Base-by-base conservation (phyloP, 2,797 vertebrate species). In the Meda fulgida region DNA sequence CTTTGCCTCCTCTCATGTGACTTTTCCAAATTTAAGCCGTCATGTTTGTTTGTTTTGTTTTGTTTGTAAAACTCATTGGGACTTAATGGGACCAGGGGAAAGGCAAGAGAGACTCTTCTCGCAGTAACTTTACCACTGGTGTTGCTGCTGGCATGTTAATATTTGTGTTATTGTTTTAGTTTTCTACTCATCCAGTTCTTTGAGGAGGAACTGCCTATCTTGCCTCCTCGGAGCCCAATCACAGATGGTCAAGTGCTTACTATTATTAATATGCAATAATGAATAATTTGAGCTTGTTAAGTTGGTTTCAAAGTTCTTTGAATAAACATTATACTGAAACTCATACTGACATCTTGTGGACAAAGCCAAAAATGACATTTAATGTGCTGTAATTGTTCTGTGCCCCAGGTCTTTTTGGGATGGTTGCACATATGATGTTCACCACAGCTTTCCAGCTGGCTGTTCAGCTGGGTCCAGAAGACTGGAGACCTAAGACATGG, bases 401-500 rank as follows among this genome's bases (percentile, higher is more conserved):
- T 40, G 67, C 51, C 81, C 51, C 87, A 96, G 96, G 96, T 88
- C 94, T 96, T 86, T 93, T 97, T 87, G 95, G 96, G 81, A 96
- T 96, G 95, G 91, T 94, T 90, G 97, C 96, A 81, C 94, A 94
- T 73, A 95, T 96, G 95, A 96, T 95, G 96, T 96, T 97, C 82
- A 97, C 96, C 53, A 97, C 97, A 55, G 95, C 96, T 3, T 97
- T 97, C 92, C 97, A 97, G 91, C 94, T 97, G 92, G 96, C 96
- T 2, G 96, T 97, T 16, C 95, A 95, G 7, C 95, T 97, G 58
- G 97, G 97, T 23, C 97, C 97, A 43, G 97, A 97, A 86, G 96
- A 97, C 92, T 97, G 96, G 97, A 96, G 96, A 76, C 97, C 96
- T 53, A 96, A 97, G 90, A 95, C 95, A 16, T 98, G 97, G 97